A percentile compares a stretch with the other conserved stretches of the same genome.
Conservation (phyloP, 2,797 vertebrate genomes). For the Onychomys torridus region DNA sequence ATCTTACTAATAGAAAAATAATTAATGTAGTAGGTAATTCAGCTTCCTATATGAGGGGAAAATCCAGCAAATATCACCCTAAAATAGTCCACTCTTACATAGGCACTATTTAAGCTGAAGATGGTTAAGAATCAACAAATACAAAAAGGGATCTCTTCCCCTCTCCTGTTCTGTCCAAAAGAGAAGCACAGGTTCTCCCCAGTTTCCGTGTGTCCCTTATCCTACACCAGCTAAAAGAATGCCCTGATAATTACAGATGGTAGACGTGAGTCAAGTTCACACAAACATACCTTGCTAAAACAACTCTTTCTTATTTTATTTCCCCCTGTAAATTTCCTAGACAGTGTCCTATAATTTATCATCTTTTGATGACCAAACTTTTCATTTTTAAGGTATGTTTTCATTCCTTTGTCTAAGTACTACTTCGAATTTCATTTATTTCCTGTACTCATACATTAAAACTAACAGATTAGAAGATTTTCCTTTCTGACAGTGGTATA, state of each 20-base stretch:
- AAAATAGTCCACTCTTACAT: background rate
- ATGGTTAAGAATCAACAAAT: background rate
- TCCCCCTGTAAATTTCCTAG: background rate
- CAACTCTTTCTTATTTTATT: background rate
- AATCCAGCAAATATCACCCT: background rate
- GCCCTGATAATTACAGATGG: background rate
- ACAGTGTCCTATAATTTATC: background rate
- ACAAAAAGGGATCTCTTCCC: background rate
- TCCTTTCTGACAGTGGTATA: background rate
- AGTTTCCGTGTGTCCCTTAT: background rate
- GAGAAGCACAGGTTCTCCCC: background rate
- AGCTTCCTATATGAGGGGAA: background rate
- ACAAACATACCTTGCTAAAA: background rate
- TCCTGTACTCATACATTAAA: background rate
- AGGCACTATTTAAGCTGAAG: background rate
- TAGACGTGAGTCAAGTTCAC: background rate
- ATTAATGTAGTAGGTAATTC: background rate
- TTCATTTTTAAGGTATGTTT: constrained; percentile 10
- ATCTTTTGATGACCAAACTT: background rate
- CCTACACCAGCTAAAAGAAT: background rate
- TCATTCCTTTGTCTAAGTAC: background rate
- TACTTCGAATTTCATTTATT: background rate
- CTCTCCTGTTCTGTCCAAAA: background rate
- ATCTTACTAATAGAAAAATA: background rate
- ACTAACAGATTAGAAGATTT: background rate